Evolutionary conservation across 2,113 vertebrate species (phyloP).

Genomic region (Pomatorhinus ruficollis): DNA sequence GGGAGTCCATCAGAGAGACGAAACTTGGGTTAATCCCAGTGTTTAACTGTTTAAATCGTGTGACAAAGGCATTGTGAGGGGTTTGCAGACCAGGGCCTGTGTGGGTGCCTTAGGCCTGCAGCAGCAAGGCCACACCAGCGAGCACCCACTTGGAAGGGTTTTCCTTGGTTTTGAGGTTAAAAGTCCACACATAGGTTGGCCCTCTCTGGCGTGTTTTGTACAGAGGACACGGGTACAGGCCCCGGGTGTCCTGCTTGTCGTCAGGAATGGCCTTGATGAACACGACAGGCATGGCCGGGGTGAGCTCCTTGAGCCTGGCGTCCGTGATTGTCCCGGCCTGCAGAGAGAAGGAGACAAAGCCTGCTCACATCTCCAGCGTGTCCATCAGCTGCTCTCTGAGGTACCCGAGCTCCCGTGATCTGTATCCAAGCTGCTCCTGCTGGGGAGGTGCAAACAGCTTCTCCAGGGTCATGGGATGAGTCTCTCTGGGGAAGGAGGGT

Average conservation of each 20-base stretch:
- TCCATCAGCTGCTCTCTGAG: fast-evolving
- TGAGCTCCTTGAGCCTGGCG: constrained; percentile 89
- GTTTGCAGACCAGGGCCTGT: too few relatives aligned
- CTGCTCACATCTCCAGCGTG: neutral
- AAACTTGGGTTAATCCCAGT: neutral
- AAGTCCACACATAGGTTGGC: constrained; percentile 92
- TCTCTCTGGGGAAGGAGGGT: neutral
- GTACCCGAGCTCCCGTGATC: fast-evolving
- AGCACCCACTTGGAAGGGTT: constrained; percentile 91
- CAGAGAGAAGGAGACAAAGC: neutral
- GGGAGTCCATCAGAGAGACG: neutral
- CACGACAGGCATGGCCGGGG: constrained; percentile 85
- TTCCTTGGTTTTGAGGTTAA: constrained; percentile 92
- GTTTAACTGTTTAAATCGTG: neutral
- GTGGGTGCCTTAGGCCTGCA: constrained; percentile 78
- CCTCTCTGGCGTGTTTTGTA: constrained; percentile 92
- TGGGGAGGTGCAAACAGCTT: neutral
- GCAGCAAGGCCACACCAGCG: constrained; percentile 89
- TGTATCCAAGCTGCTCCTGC: neutral
- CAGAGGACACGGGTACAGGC: constrained; percentile 86
- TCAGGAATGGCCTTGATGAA: constrained; percentile 87
- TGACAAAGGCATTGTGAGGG: neutral
- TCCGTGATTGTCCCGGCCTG: constrained; percentile 85
- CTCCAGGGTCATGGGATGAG: neutral
- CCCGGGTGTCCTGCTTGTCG: constrained; percentile 83